Percentiles rank a stretch among this genome's conserved stretches.
phyloP scores from a whole-genome alignment of 2,797 vertebrate species.

The Telmatherina bonti region DNA sequence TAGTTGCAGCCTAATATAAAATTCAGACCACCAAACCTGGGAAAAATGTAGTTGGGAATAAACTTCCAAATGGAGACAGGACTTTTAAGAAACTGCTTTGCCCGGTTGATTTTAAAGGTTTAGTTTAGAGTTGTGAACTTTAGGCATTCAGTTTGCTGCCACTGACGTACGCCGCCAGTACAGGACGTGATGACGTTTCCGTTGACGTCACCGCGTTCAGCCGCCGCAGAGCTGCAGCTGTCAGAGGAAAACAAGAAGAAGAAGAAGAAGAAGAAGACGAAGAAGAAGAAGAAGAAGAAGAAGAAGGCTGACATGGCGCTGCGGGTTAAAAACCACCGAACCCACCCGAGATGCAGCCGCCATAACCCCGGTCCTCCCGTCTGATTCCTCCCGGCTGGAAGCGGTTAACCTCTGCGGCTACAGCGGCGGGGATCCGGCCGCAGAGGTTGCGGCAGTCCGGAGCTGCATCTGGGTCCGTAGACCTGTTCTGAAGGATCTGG shows the following conservation, averaged over 20 bases:
- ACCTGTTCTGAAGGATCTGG: slow-evolving; percentile 79
- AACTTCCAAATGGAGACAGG: no score
- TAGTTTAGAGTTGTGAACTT: no score
- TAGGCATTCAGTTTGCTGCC: no score
- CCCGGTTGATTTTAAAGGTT: no score
- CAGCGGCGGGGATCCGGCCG: slow-evolving; percentile 87
- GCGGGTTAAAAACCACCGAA: slow-evolving; percentile 50
- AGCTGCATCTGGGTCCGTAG: slow-evolving; percentile 89
- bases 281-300: no score
- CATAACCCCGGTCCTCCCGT: slow-evolving; percentile 86
- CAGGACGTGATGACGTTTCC: slow-evolving; percentile 91
- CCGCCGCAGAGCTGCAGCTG: slow-evolving; percentile 91
- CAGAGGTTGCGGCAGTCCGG: slow-evolving; percentile 87
- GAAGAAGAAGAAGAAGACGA: no score
- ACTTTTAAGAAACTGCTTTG: no score
- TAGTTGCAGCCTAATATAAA: no score
- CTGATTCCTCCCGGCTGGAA: slow-evolving; percentile 87
- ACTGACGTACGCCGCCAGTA: slow-evolving; percentile 31
- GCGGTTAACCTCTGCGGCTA: slow-evolving; percentile 85
- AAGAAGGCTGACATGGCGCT: no score
- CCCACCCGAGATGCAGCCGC: slow-evolving; percentile 80
- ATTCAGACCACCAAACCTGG: no score
- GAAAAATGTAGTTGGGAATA: no score
- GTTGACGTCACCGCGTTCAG: slow-evolving; percentile 88
- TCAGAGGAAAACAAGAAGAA: slow-evolving; percentile 90